Conservation (phyloP, 2,888 invertebrate species). For the Tipula vernalis region DNA sequence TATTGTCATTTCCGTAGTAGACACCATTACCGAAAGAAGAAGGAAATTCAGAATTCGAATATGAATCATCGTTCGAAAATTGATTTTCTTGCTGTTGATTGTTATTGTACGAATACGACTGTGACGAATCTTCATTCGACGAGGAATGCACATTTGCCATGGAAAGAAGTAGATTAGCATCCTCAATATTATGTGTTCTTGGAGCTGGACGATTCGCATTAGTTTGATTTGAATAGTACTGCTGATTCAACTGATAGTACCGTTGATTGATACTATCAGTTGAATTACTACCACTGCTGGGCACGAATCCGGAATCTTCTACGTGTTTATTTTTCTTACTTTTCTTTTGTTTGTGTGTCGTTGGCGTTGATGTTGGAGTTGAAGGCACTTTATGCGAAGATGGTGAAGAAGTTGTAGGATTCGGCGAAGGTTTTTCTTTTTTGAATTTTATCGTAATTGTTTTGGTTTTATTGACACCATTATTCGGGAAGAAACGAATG, state of each 20-base stretch:
- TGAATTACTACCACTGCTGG: neutral
- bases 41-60: slow-evolving; percentile 18
- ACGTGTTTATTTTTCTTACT: neutral
- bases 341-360: neutral
- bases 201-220: slow-evolving; percentile 28
- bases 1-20: slow-evolving; percentile 13
- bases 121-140: slow-evolving; percentile 12
- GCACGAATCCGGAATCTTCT: neutral
- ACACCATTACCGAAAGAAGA: slow-evolving; percentile 14
- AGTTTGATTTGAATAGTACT: neutral
- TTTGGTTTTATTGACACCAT: slow-evolving; percentile 29
- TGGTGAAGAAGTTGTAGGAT: neutral
- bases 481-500: slow-evolving; percentile 29
- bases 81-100: slow-evolving; percentile 9
- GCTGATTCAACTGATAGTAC: neutral
- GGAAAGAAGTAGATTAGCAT: slow-evolving; percentile 21
- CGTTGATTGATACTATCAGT: neutral
- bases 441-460: slow-evolving; percentile 34
- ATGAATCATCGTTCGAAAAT: slow-evolving; percentile 15
- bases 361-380: neutral
- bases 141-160: slow-evolving; percentile 20
- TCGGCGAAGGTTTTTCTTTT: slow-evolving; percentile 17
- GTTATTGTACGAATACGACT: slow-evolving; percentile 10
- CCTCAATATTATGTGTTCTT: slow-evolving; percentile 25
- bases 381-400: slow-evolving; percentile 10